A percentile compares a stretch with the other conserved stretches of the same genome.
These are phyloP conservation scores for Papilio xuthus DNA, from an alignment of 1,140 invertebrate species.

Conservation along the genomic window DNA sequence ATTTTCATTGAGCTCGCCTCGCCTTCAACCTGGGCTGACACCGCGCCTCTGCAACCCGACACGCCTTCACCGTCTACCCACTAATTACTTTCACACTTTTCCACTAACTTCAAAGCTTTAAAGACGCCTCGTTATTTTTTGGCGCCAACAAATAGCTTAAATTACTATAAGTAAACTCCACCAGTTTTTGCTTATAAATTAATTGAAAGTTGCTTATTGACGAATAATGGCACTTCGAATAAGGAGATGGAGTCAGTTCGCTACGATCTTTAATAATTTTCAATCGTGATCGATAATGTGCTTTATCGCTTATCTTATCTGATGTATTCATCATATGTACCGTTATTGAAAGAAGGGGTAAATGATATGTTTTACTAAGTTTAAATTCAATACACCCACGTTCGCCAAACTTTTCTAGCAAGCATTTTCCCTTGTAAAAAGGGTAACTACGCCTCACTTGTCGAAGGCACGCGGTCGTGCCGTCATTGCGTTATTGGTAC, in stretches of 20 bases:
- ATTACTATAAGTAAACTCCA: not conserved
- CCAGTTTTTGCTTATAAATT: not conserved
- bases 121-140: not conserved
- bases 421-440: not conserved
- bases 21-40: slow-evolving; percentile 39
- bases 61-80: slow-evolving; percentile 33
- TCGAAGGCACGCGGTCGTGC: not conserved
- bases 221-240: not conserved
- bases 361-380: not conserved
- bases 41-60: slow-evolving; percentile 48
- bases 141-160: not conserved
- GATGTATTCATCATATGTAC: too few relatives aligned
- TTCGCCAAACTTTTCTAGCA: not conserved
- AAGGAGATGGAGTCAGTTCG: not conserved
- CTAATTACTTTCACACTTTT: slow-evolving; percentile 17
- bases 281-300: not conserved
- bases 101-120: not conserved
- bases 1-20: slow-evolving; percentile 60
- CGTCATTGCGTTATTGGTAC: not conserved
- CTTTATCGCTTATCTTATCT: too few relatives aligned
- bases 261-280: not conserved
- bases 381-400: not conserved
- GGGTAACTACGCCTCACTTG: not conserved
- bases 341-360: too few relatives aligned
- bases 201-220: not conserved